A percentile compares a stretch with the other conserved stretches of the same genome.
Evolutionary conservation across 2,888 invertebrate genomes (phyloP).

Genomic region (Notodonta dromedarius): DNA sequence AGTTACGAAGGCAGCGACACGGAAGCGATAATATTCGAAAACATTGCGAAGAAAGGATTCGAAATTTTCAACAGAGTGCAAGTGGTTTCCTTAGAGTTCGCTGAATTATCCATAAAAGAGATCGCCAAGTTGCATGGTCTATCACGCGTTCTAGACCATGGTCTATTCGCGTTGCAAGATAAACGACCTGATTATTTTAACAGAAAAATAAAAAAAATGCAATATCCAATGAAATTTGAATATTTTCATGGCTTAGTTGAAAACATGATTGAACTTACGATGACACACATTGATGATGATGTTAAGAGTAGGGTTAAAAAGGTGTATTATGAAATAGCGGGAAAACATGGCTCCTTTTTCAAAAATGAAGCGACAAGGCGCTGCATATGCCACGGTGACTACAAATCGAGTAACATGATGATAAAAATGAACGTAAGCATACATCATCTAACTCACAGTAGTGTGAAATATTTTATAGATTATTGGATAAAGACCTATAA

Average conservation of each 20-base stretch:
- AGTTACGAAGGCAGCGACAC: conserved; percentile 40
- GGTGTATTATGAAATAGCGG: conserved; percentile 28
- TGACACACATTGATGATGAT: conserved; percentile 35
- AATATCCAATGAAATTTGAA: conserved; percentile 34
- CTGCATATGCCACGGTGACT: conserved; percentile 66
- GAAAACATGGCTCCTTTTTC: conserved; percentile 40
- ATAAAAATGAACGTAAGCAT: conserved; percentile 54
- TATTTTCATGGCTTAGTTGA: conserved; percentile 37
- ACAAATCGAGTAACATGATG: conserved; percentile 60
- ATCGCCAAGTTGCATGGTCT: conserved; percentile 58
- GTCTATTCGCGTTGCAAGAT: conserved; percentile 49
- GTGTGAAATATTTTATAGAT: conserved; percentile 16
- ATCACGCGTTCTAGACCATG: too few relatives aligned
- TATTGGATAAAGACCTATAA: too few relatives aligned
- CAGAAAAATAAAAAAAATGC: conserved; percentile 34
- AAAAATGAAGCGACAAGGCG: conserved; percentile 32
- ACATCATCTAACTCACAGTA: conserved; percentile 3
- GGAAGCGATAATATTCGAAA: conserved; percentile 53
- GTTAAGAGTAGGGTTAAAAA: conserved; percentile 35
- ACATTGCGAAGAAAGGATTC: conserved; percentile 46
- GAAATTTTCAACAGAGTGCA: conserved; percentile 45
- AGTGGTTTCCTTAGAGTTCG: conserved; percentile 46
- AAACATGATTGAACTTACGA: conserved; percentile 34
- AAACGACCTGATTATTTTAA: conserved; percentile 50
- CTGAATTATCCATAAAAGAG: conserved; percentile 46